phyloP scores from a whole-genome alignment of 1,140 invertebrate species.

The Drosophila melanogaster region DNA sequence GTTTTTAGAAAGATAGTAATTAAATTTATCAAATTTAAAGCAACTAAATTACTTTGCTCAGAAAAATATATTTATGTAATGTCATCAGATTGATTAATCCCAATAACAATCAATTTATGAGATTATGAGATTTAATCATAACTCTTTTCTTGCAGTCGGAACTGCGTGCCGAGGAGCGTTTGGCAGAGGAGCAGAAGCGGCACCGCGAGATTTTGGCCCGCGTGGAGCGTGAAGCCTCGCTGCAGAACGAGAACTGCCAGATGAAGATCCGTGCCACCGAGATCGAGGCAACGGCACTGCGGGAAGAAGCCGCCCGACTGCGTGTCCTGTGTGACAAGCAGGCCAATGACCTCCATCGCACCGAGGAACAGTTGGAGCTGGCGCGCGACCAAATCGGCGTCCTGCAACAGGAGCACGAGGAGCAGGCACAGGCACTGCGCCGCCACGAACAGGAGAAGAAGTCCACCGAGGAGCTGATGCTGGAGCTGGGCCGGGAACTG shows the following conservation, averaged over 20 bases:
- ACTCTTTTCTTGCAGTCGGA: conserved; percentile 86
- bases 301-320: conserved; percentile 89
- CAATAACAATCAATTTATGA: no score
- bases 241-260: conserved; percentile 93
- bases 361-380: conserved; percentile 84
- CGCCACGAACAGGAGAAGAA: conserved; percentile 82
- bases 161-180: conserved; percentile 92
- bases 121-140: not conserved
- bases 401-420: conserved; percentile 85
- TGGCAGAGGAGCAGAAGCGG: conserved; percentile 93
- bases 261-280: conserved; percentile 93
- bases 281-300: conserved; percentile 90
- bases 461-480: conserved; percentile 82
- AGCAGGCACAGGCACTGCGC: conserved; percentile 84
- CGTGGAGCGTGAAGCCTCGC: conserved; percentile 93
- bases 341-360: conserved; percentile 81
- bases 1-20: no score
- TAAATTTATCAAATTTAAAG: no score
- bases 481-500: conserved; percentile 86
- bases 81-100: no score
- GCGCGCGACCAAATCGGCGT: conserved; percentile 85
- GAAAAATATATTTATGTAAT: no score
- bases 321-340: conserved; percentile 84
- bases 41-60: no score
- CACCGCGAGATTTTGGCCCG: conserved; percentile 92